A percentile compares a stretch with the other conserved stretches of the same genome.
Evolutionary conservation across 2,888 invertebrate species (phyloP).

Genomic region (Drepanosiphum platanoidis): DNA sequence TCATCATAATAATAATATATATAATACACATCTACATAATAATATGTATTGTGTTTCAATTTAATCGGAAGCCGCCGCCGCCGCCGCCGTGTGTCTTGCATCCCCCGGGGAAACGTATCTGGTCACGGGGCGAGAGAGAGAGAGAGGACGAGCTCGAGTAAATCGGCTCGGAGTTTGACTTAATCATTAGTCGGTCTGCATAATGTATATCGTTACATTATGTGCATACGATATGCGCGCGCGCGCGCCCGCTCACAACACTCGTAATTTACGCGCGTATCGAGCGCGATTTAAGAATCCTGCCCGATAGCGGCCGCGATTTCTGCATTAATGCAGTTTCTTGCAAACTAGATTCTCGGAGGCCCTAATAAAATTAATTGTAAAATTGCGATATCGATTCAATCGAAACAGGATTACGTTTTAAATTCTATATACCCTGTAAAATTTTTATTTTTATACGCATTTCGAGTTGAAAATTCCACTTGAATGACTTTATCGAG

Average conservation of each 20-base stretch:
- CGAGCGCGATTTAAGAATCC: not conserved
- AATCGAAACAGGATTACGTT: too few species aligned
- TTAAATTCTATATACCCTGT: too few species aligned
- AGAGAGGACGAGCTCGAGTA: too few species aligned
- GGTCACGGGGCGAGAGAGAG: not conserved
- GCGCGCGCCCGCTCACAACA: too few species aligned
- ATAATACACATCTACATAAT: not conserved
- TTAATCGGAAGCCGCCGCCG: not conserved
- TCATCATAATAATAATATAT: not conserved
- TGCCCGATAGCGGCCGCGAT: too few species aligned
- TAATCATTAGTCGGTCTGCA: conserved; percentile 8
- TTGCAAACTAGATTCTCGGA: too few species aligned
- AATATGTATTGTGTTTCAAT: not conserved
- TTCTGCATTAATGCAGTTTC: too few species aligned
- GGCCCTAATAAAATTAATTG: too few species aligned
- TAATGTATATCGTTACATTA: not conserved
- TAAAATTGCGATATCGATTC: too few species aligned
- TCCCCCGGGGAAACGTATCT: not conserved
- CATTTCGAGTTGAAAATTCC: too few species aligned
- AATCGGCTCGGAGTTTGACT: not conserved
- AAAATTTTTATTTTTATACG: too few species aligned
- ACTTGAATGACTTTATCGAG: too few species aligned
- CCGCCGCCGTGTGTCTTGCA: not conserved
- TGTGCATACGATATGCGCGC: not conserved
- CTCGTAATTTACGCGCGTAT: not conserved